Base-by-base conservation (phyloP, 2,113 vertebrate genomes). In the Coracopsis vasa region DNA sequence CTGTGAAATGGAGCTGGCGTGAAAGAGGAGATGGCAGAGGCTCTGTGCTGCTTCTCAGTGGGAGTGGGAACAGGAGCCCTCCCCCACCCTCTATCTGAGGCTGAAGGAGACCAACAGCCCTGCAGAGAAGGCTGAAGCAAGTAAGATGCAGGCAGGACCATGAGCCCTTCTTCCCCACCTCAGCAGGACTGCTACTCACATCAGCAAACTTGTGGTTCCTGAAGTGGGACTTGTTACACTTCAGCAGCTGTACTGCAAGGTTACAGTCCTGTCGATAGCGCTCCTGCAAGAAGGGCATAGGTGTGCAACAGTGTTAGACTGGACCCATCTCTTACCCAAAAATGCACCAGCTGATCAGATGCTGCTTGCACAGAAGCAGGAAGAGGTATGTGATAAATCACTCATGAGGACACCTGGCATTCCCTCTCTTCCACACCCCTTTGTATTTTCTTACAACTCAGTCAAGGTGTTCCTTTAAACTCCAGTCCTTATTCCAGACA, bases 161-260 rank as follows among this genome's bases (percentile, higher is more conserved):
- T 1, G 4, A 88, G 53, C 41, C 44, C 35, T 66, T 71, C 66
- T 61, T 65, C 23, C 71, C 51, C 51, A 54, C 16, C 65, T 56
- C 80, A 78, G 66, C 42, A 75, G 65, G 51, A 51, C 51, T 54
- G n/a, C 64, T 95, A 99, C 99, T 99, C 95, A 99, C 99, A 18
- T 99, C 99, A 65, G 99, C 99, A 65, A 99, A 99, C 96, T 99
- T 99, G 98, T 99, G 99, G 97, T 99, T 99, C 92, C 99, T 99
- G 98, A 99, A 99, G 92, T 99, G 99, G 15, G 99, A 99, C 97
- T 99, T 99, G 98, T 99, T 99, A 98, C 99, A 99, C 97, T 99
- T 99, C 79, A 99, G 98, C 75, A 99, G 98, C 98, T 99, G 99
- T 69, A 99, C 99, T 2, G 99, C 99, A 74, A 99, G 97, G 95